Base-by-base conservation (phyloP, 2,888 invertebrate genomes). In the Phalera bucephala region DNA sequence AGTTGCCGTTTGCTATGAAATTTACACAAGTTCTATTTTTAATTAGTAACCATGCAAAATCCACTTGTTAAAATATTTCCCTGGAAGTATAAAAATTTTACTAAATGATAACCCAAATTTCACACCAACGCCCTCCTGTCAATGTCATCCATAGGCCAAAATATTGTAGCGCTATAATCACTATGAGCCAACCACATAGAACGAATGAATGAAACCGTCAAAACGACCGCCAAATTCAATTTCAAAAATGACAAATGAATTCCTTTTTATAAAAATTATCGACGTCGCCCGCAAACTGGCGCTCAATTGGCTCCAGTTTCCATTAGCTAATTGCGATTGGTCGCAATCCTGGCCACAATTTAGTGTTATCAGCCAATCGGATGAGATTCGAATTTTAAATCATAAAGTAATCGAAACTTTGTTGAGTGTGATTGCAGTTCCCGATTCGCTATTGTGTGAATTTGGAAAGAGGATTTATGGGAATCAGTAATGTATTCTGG, bases 311-410 rank as follows among this genome's bases (percentile, higher is more conserved):
- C 41, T 37, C 51, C 46, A 40, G 44, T 45, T 42, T 60, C 67
- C 64, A 75, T 73, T 72, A 72, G 64, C 67, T 73, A 70, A 75
- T 74, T 68, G 71, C 64, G 14, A 70, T 62, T 64, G 70, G 65
- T 54, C 47, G 49, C 39, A 39, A 43, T 48, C 44, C 41, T 39
- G 47, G 52, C 62, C 58, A 56, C 62, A 61, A 61, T 52, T 62
- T 53, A 52, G 47, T 51, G 46, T 47, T 40, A 31, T 26, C 44
- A 13, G 26, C 42, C 44, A 51, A 54, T 52, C 26, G 57, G 57
- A 59, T 52, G 45, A 48, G 44, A 41, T 59, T 54, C 42, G 49
- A 58, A 58, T 58, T 55, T 57, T 58, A 47, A 58, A 57, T 46
- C 36, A 47, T 45, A 46, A 53, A 53, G 43, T 40, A 36, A 53